phyloP scores from a whole-genome alignment of 2,888 invertebrate species.

The Keiferia lycopersicella region DNA sequence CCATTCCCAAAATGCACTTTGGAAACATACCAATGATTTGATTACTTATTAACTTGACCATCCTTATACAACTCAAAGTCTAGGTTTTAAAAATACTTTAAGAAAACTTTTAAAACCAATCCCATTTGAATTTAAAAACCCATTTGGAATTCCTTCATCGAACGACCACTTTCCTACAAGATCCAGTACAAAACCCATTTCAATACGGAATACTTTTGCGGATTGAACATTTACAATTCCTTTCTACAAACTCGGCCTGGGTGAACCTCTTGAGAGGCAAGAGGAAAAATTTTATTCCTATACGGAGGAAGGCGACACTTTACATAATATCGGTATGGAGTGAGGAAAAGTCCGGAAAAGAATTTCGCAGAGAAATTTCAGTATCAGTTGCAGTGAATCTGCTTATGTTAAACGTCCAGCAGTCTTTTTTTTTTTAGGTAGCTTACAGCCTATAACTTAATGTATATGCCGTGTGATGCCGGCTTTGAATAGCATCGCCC shows the following conservation, averaged over 20 bases:
- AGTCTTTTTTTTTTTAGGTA: too few relatives aligned
- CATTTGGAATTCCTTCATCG: conserved; percentile 30
- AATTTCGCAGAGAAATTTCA: not conserved
- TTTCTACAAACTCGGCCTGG: conserved; percentile 39
- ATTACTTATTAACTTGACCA: too few relatives aligned
- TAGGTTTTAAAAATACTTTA: not conserved
- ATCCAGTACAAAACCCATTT: conserved; percentile 38
- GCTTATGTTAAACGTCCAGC: too few relatives aligned
- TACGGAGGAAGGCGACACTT: conserved; percentile 18
- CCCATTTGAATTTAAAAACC: conserved; percentile 26
- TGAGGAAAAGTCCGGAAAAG: not conserved
- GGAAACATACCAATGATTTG: too few relatives aligned
- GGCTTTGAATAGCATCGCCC: too few relatives aligned
- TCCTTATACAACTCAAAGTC: too few relatives aligned
- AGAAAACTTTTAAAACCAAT: conserved; percentile 11
- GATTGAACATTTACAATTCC: conserved; percentile 41
- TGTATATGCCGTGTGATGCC: too few relatives aligned
- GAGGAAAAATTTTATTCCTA: conserved; percentile 35
- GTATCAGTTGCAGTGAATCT: too few relatives aligned
- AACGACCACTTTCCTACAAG: conserved; percentile 22
- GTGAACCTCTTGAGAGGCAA: conserved; percentile 34
- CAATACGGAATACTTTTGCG: conserved; percentile 43
- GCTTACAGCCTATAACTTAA: too few relatives aligned
- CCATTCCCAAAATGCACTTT: too few relatives aligned
- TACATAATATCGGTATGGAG: not conserved